Base-by-base conservation (phyloP, 1,140 invertebrate species). In the Hormaphis cornu region DNA sequence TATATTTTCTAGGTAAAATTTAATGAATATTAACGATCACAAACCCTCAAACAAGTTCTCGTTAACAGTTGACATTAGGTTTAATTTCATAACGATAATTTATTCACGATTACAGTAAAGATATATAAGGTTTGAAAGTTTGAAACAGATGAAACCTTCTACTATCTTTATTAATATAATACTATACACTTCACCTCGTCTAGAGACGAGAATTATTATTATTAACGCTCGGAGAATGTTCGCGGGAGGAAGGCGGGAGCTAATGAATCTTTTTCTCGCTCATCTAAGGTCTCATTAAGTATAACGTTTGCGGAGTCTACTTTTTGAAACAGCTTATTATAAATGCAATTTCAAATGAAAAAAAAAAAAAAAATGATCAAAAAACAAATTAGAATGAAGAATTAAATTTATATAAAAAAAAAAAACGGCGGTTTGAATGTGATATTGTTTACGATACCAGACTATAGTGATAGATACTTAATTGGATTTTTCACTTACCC, bases 401-500 rank as follows among this genome's bases (percentile, higher is more conserved):
- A 33, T 46, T 14, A 30, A 66, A n/a, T n/a, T n/a, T 48, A 44
- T 26, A 20, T 48, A 46, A 48, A 48, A 59, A 66, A 48, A 24
- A 14, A 30, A 22, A 42, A 37, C 24, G 61, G n/a, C 20, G 61
- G 28, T 50, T 28, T 66, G 26, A 28, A 28, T 30, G n/a, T 42
- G 9, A 46, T 8, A 40, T 40, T 14, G 37, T 40, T 40, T 8
- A 40, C 7, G n/a, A n/a, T n/a, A n/a, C n/a, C n/a, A n/a, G n/a
- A n/a, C n/a, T n/a, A n/a, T n/a, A n/a, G 18, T 22, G 18, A 16
- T 20, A 20, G 7, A 2, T 33, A 46, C 20, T 44, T 44, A 35
- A 22, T 50, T 22, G 40, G 30, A 28, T 70, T 22, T 35, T 30
- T 14, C 6, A 54, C 63, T 85, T 81, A 91, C 89, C 89, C 75